These are phyloP conservation scores for Nomada hirtipes DNA, from an alignment of 2,888 invertebrate genomes.

Conservation along the genomic window DNA sequence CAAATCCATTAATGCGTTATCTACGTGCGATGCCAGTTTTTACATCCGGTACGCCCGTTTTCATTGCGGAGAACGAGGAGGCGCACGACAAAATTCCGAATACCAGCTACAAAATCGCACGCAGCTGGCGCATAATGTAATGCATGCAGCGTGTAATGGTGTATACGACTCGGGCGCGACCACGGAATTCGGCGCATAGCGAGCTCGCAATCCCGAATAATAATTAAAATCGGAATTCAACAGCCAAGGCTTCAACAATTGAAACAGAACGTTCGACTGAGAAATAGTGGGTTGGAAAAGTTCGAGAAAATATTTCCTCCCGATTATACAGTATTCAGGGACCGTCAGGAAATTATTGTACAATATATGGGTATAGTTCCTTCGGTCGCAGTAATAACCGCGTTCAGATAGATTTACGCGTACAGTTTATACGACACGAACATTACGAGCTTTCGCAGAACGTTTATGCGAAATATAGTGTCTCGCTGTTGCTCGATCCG, in stretches of 20 bases:
- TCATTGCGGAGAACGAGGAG: not conserved
- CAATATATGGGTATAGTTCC: no score
- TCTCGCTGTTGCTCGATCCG: no score
- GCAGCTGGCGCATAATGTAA: conserved; percentile 64
- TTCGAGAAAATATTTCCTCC: not conserved
- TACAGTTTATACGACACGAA: not conserved
- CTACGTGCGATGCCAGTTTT: conserved; percentile 10
- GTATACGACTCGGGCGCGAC: conserved; percentile 45
- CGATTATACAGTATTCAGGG: not conserved
- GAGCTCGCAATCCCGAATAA: conserved; percentile 44
- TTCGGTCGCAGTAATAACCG: not conserved
- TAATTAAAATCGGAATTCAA: conserved; percentile 49
- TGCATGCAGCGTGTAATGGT: conserved; percentile 46
- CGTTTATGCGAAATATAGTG: not conserved
- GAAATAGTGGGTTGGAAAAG: conserved; percentile 28
- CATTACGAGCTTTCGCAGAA: not conserved
- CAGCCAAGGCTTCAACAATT: conserved; percentile 15
- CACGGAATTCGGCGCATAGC: conserved; percentile 56
- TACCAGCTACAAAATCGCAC: conserved; percentile 49
- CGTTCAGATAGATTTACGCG: not conserved
- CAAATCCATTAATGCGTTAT: not conserved
- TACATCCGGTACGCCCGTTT: not conserved
- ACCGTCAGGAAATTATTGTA: no score
- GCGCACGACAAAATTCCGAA: conserved; percentile 52
- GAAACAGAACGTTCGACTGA: not conserved